Base-by-base conservation (phyloP, 92 coral and sea anemone species). In the Anthopleura xanthogrammica region DNA sequence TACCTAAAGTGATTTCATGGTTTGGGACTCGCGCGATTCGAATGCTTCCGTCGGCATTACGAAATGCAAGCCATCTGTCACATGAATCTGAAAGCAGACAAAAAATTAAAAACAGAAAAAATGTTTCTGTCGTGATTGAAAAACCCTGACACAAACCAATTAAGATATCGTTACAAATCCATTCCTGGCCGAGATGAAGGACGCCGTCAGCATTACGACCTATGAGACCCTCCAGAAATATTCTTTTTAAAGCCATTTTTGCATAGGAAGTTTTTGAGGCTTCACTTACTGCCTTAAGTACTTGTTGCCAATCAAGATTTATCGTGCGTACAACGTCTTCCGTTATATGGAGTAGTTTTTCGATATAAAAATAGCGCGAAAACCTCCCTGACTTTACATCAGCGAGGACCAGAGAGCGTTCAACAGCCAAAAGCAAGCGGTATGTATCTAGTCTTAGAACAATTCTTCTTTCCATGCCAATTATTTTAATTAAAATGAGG, bases 291-390 rank as follows among this genome's bases (percentile, higher is more conserved):
- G 73, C 16, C 62, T 57, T 81, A 70, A 81, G 84, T 81, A 81
- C 43, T 71, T 70, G 71, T 81, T 81, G 84, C 84, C 84, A 81
- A 81, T 81, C 84, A 81, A 70, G 24, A 29, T 10, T 70, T 81
- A 81, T 81, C 70, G 84, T 50, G 17, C 77, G 12, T 68, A 68
- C 52, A 80, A 66, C 77, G 54, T 39, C 84, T 81, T 81, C 84
- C 84, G 84, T 50, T 81, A 20, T 52, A 36, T 43, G 23, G 84
- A 81, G 84, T 41, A 43, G 41, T n/a, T 58, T 19, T 40, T 81
- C 62, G 84, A 81, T 81, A 81, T 81, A 81, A 43, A 81, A 43
- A 70, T 23, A 42, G 77, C 14, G 60, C 83, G 54, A 71, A 41
- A 81, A 40, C 43, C 50, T 50, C 40, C 43, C 41, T 43, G 50